These are phyloP conservation scores for Bostrychus sinensis DNA, from an alignment of 2,113 vertebrate genomes.

Conservation along the genomic window DNA sequence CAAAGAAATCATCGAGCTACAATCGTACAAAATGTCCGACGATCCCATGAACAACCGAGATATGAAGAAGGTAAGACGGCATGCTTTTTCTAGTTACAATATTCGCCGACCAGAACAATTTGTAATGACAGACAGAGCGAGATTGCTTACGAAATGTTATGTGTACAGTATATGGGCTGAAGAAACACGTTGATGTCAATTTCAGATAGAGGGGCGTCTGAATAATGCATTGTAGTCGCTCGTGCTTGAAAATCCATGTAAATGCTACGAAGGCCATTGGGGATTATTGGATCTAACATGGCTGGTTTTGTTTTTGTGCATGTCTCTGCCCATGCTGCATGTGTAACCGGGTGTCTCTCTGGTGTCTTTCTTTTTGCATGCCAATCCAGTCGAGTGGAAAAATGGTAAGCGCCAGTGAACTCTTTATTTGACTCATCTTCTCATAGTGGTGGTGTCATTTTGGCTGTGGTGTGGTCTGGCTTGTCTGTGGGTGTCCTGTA, in stretches of 20 bases:
- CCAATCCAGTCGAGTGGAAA: slow-evolving; percentile 94
- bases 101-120: not conserved
- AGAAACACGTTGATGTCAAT: not conserved
- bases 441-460: slow-evolving; percentile 41
- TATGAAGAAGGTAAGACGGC: slow-evolving; percentile 88
- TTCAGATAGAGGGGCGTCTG: not conserved
- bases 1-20: slow-evolving; percentile 95
- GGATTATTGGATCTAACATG: slow-evolving; percentile 69
- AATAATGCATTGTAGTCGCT: slow-evolving; percentile 37
- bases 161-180: not conserved
- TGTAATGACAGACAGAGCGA: too few relatives aligned
- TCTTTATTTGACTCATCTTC: slow-evolving; percentile 62
- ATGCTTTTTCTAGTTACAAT: not conserved
- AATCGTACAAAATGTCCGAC: slow-evolving; percentile 93
- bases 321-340: slow-evolving; percentile 75
- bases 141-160: too few relatives aligned
- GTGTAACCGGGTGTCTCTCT: slow-evolving; percentile 81
- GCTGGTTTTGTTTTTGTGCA: slow-evolving; percentile 69
- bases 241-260: slow-evolving; percentile 61
- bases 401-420: slow-evolving; percentile 89
- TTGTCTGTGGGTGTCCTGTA: slow-evolving; percentile 36
- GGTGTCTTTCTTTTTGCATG: slow-evolving; percentile 82
- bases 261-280: slow-evolving; percentile 57
- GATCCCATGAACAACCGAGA: slow-evolving; percentile 97
- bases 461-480: slow-evolving; percentile 27